Base-by-base conservation (phyloP, 64 coral and sea anemone species). In the Orbicella faveolata region DNA sequence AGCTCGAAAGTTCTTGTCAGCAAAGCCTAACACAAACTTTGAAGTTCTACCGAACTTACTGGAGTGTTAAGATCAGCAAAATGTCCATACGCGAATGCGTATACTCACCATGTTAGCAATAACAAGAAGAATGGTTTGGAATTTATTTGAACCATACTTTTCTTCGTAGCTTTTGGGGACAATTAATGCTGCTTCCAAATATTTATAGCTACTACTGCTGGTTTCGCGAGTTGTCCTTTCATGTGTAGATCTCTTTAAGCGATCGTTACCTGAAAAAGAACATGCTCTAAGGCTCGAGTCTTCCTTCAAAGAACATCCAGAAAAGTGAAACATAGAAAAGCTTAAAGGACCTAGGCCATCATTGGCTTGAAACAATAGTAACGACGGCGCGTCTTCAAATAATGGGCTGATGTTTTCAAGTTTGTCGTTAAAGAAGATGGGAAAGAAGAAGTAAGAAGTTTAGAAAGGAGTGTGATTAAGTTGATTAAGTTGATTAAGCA, bases 161-260 rank as follows among this genome's bases (percentile, higher is more conserved):
- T 85, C 36, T 16, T 72, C 82, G 23, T 25, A 72, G 6, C 41
- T 20, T 65, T 85, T 65, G 52, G 82, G 35, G 0, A 72, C 82
- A 85, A 85, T 85, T 33, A 85, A 85, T 17, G 82, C 82, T 23
- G 36, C 82, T 68, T 85, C 82, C 2, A 85, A 11, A 30, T n/a
- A 72, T 26, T 68, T 68, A 72, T 52, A 85, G 23, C 6, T 2
- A 52, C 0, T 52, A 11, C 4, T 80, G 23, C 1, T 54, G 33
- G 64, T 9, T 6, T 37, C 59, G 1, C 82, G 82, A 72, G 2
- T 65, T 26, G 51, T 85, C 39, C 82, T 85, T 21, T 13, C 19
- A 85, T 30, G 36, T 13, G 23, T 72, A 44, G 82, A 73, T 72
- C 39, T 72, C 37, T 67, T 15, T 15, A 17, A 1, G 23, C 37